Evolutionary conservation across 2,888 invertebrate species (phyloP).

Genomic region (Lydus trimaculatus): DNA sequence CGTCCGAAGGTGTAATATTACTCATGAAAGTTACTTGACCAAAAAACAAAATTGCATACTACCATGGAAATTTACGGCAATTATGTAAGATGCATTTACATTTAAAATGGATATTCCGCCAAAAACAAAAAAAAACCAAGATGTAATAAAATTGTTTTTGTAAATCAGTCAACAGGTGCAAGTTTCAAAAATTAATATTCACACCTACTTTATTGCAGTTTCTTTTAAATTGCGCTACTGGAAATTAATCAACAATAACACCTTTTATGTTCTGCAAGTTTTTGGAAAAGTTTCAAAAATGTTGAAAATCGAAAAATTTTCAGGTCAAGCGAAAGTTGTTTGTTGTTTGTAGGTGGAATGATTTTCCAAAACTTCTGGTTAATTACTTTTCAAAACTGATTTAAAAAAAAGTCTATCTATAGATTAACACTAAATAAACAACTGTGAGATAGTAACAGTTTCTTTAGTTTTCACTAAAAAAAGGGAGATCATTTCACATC

Average conservation of each 20-base stretch:
- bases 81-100: background rate
- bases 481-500: conserved; percentile 6
- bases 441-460: conserved; percentile 6
- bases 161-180: background rate
- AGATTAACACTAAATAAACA: background rate
- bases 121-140: background rate
- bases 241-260: background rate
- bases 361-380: background rate
- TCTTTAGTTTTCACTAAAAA: conserved; percentile 4
- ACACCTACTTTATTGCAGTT: background rate
- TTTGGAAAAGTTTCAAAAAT: background rate
- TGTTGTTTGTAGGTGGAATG: background rate
- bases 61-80: background rate
- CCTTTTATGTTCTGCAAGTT: background rate
- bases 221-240: background rate
- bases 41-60: background rate
- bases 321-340: background rate
- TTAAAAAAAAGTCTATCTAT: background rate
- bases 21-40: conserved; percentile 2
- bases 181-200: background rate
- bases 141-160: background rate
- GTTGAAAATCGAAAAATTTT: background rate
- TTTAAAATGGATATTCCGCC: background rate
- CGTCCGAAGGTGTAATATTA: background rate
- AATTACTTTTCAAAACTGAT: background rate